Evolutionary conservation across 1,140 invertebrate species (phyloP).

Genomic region (Dermatophagoides farinae): DNA sequence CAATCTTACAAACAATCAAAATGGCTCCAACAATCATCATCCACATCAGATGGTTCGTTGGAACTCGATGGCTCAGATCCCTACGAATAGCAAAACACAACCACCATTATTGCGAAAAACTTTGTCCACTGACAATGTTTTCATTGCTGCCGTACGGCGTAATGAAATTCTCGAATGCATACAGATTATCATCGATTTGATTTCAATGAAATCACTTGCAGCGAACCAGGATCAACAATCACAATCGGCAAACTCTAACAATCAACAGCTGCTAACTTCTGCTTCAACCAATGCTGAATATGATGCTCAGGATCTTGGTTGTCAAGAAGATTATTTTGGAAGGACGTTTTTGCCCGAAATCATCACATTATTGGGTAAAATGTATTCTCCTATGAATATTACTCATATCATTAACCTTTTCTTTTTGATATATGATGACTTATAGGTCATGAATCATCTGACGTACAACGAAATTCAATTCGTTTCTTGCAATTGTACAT

Average conservation of each 20-base stretch:
- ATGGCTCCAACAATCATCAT: not conserved
- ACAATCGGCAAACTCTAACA: no score
- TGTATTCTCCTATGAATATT: not conserved
- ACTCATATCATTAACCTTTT: not conserved
- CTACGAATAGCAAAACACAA: not conserved
- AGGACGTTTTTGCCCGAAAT: not conserved
- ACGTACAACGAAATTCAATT: constrained; percentile 11
- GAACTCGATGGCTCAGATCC: not conserved
- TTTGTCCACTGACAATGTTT: not conserved
- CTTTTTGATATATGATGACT: not conserved
- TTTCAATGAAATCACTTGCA: not conserved
- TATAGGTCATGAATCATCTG: constrained; percentile 8
- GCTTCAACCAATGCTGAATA: not conserved
- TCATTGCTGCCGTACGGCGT: not conserved
- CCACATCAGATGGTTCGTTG: no score
- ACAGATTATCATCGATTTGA: not conserved
- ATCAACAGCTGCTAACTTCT: no score
- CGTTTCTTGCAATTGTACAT: constrained; percentile 19
- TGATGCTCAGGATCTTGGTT: not conserved
- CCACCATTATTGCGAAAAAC: not conserved
- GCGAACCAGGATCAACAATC: not conserved
- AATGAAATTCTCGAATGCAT: not conserved
- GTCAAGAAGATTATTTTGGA: not conserved
- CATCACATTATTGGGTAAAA: not conserved
- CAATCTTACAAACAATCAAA: no score